Conservation (phyloP, 2,797 vertebrate genomes). For the Cryptoblepharus egeriae region DNA sequence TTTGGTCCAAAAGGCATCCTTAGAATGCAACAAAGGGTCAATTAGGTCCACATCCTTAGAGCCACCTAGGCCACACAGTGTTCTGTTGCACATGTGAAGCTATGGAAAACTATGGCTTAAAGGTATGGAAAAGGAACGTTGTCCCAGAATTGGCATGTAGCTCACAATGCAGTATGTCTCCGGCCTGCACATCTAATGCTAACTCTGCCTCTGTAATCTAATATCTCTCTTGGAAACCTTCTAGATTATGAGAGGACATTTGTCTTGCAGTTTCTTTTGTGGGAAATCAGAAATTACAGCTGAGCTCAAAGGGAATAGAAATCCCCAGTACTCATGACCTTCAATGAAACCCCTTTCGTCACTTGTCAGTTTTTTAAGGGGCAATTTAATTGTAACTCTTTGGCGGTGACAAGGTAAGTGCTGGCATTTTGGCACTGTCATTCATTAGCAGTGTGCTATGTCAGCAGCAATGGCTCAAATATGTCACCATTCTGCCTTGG, state of each 20-base stretch:
- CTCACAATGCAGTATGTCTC: conserved; percentile 48
- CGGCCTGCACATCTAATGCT: conserved; percentile 55
- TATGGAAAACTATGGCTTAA: too few species aligned
- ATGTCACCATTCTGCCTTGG: conserved; percentile 65
- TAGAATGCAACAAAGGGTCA: background rate
- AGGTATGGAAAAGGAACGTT: conserved; percentile 40
- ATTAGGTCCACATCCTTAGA: background rate
- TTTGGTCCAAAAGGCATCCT: background rate
- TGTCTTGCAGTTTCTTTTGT: conserved; percentile 80
- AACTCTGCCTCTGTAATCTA: conserved; percentile 61
- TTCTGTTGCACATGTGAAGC: background rate
- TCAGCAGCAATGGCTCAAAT: conserved; percentile 70
- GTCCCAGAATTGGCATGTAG: conserved; percentile 46
- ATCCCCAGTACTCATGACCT: conserved; percentile 81
- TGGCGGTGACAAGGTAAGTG: conserved; percentile 78
- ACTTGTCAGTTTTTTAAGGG: conserved; percentile 78
- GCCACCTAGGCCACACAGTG: conserved; percentile 9
- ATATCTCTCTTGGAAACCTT: conserved; percentile 65
- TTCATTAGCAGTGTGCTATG: conserved; percentile 75
- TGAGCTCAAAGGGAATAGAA: conserved; percentile 72
- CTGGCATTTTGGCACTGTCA: conserved; percentile 77
- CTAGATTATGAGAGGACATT: conserved; percentile 78
- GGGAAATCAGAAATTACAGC: conserved; percentile 74
- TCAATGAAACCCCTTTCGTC: conserved; percentile 87
- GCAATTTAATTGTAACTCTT: conserved; percentile 79